These are phyloP conservation scores for Heliothis virescens DNA, from an alignment of 1,140 invertebrate species.

Conservation along the genomic window DNA sequence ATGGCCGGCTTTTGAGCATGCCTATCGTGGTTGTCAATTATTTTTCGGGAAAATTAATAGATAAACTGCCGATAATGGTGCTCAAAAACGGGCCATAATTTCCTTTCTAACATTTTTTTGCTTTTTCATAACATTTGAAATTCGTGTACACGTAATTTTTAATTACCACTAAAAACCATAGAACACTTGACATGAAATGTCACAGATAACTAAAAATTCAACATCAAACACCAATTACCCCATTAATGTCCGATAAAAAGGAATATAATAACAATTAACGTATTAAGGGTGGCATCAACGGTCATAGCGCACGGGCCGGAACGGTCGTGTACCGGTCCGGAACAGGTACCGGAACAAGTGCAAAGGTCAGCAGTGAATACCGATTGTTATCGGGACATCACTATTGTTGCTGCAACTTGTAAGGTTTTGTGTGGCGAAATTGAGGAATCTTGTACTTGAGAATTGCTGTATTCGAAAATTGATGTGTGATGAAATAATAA, in stretches of 20 bases:
- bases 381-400: slow-evolving; percentile 23
- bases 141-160: no score
- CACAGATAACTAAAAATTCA: not conserved
- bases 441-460: not conserved
- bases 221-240: slow-evolving; percentile 1
- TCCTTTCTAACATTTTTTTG: no score
- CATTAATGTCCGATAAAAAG: not conserved
- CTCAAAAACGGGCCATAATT: no score
- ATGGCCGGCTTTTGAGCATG: no score
- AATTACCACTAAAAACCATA: no score
- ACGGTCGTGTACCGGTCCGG: slow-evolving; percentile 50
- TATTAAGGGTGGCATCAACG: slow-evolving; percentile 48
- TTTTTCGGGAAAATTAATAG: no score
- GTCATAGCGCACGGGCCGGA: slow-evolving; percentile 55
- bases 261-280: slow-evolving; percentile 20
- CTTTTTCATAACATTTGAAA: no score
- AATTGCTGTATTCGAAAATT: no score
- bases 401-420: slow-evolving; percentile 12
- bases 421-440: not conserved
- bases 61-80: no score
- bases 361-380: slow-evolving; percentile 48
- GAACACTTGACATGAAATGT: not conserved
- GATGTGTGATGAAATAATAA: not conserved
- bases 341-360: slow-evolving; percentile 54
- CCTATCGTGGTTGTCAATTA: no score